Base-by-base conservation (phyloP, 64 coral and sea anemone genomes). In the Porites lutea region DNA sequence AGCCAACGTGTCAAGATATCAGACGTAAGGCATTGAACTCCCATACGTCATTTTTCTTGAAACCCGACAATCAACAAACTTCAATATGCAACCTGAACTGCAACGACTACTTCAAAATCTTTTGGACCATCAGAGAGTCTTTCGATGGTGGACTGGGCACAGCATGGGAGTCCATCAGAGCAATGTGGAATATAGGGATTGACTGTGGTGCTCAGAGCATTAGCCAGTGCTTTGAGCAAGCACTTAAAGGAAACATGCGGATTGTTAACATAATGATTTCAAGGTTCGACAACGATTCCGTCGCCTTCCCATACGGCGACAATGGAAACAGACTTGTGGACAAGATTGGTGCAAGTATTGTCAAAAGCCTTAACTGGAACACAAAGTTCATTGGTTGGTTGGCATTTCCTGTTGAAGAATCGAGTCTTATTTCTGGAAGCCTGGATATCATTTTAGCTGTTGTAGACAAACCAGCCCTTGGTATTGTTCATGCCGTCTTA, bases 21-120 rank as follows among this genome's bases (percentile, higher is more conserved):
- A 59, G 88, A 65, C 21, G 37, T 18, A 78, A 14, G 14, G 89
- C 93, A 0, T 87, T 95, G 86, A 23, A 77, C 0, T 91, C 82
- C 19, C 89, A 91, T 65, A 91, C 50, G 46, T 70, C 87, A 14
- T 96, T 87, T 52, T 96, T 79, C 15, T 44, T 89, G 6, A 44
- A 46, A 11, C 81, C 90, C 19, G 87, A 63, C 20, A 51, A 77
- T 51, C 69, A 62, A 9, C 47, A 21, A 2, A 86, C 90, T 10
- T 90, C 86, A 7, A 43, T 93, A 6, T 96, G 90, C 37, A 73
- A 93, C 70, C 87, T 94, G 14, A 54, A 75, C 20, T 93, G 85
- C 13, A 61, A 7, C 15, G 90, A 89, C 23, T 89, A 72, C 59
- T 58, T 70, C 18, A 70, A 82, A 79, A 85, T 93, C 79, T 96